phyloP scores from a whole-genome alignment of 2,797 vertebrate genomes.

The Platalea minor region DNA sequence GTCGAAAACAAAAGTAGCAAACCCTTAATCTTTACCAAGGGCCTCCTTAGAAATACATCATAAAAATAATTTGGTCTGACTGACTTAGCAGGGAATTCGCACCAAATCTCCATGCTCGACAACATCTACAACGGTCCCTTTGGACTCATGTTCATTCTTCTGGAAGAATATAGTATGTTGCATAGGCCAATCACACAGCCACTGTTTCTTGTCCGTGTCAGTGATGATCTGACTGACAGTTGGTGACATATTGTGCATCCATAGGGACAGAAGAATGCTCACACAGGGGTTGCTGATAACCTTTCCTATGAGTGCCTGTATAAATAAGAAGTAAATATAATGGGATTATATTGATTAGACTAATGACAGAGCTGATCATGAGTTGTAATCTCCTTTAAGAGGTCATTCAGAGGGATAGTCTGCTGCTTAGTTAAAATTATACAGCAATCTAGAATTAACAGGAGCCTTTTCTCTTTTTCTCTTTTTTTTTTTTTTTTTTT shows the following conservation, averaged over 20 bases:
- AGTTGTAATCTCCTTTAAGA: constrained; percentile 15
- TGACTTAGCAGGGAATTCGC: neutral
- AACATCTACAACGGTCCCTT: neutral
- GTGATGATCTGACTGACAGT: constrained; percentile 13
- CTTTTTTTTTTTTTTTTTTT: too few relatives aligned
- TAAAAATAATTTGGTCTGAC: neutral
- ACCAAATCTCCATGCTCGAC: neutral
- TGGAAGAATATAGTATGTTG: neutral
- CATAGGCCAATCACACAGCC: neutral
- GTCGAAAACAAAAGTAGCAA: constrained; percentile 9
- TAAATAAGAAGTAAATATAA: constrained; percentile 8
- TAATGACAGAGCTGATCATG: constrained; percentile 14
- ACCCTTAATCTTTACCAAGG: neutral
- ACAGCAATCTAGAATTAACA: constrained; percentile 28
- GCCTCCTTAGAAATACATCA: neutral
- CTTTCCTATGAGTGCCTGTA: neutral
- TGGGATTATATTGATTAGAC: constrained; percentile 19
- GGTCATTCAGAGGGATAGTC: neutral
- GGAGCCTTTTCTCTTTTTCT: neutral
- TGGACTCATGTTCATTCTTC: neutral
- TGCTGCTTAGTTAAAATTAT: constrained; percentile 16
- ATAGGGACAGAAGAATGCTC: neutral
- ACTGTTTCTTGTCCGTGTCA: neutral
- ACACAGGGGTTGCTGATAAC: neutral
- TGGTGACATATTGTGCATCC: neutral